phyloP scores from a whole-genome alignment of 2,113 vertebrate species.

The Rousettus leschenaultii region DNA sequence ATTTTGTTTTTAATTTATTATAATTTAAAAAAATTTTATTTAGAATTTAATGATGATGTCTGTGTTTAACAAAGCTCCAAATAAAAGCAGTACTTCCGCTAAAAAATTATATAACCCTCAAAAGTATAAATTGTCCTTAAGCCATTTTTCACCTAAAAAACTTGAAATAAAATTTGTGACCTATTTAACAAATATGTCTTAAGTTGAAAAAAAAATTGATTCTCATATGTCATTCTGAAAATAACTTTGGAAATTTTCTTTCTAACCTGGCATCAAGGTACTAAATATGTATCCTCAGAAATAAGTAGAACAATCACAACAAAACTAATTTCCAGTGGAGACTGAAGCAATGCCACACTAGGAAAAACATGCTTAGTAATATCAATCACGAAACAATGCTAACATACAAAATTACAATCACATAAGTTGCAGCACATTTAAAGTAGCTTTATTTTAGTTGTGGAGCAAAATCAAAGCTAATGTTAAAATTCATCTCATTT shows the following conservation, averaged over 20 bases:
- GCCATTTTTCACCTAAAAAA: not conserved
- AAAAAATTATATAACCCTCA: not conserved
- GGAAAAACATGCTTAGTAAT: not conserved
- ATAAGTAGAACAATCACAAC: not conserved
- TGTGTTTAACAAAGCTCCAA: not conserved
- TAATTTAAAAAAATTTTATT: not conserved
- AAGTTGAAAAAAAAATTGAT: not conserved
- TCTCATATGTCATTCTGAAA: not conserved
- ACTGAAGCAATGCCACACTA: not conserved
- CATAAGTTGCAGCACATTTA: not conserved
- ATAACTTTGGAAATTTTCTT: not conserved
- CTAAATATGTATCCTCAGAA: not conserved
- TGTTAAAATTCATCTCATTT: not conserved
- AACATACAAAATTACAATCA: not conserved
- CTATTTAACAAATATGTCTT: not conserved
- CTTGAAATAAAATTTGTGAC: not conserved
- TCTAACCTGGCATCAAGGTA: not conserved
- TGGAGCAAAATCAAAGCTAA: not conserved
- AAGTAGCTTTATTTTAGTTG: not conserved
- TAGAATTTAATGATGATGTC: not conserved
- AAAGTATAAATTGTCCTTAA: not conserved
- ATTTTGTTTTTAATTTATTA: not conserved
- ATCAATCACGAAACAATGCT: not conserved
- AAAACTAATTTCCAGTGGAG: not conserved
- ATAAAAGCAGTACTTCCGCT: not conserved